A percentile compares a stretch with the other conserved stretches of the same genome.
Conservation (phyloP, 2,888 invertebrate genomes). For the Megastigmus dorsalis region DNA sequence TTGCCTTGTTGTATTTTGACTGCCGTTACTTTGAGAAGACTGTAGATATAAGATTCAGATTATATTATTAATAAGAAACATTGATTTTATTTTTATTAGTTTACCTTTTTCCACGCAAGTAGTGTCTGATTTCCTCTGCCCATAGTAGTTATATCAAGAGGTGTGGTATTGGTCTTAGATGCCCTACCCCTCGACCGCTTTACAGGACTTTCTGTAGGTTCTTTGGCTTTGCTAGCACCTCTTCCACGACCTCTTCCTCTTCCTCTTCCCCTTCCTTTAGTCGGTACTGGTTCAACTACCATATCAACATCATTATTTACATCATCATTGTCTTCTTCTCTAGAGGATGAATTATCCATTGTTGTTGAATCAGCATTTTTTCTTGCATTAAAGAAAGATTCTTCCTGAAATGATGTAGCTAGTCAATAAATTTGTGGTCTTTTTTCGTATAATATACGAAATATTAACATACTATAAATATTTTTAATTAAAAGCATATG, state of each 20-base stretch:
- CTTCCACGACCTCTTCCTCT: conserved; percentile 45
- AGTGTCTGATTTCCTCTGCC: background rate
- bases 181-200: conserved; percentile 28
- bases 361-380: conserved; percentile 63
- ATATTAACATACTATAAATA: conserved; percentile 4
- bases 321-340: background rate
- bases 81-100: background rate
- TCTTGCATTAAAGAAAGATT: conserved; percentile 37
- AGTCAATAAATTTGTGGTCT: no score
- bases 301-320: conserved; percentile 3
- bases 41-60: background rate
- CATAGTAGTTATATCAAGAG: conserved; percentile 35
- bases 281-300: background rate
- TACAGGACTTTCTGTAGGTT: background rate
- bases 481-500: background rate
- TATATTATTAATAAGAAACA: background rate
- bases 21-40: background rate
- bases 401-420: no score
- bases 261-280: conserved; percentile 48
- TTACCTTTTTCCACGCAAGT: conserved; percentile 34
- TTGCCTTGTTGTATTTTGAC: background rate
- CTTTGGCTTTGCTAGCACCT: conserved; percentile 25
- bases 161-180: background rate
- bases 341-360: conserved; percentile 38
- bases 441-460: no score